Evolutionary conservation across 2,888 invertebrate genomes (phyloP).

Genomic region (Lasioglossum vierecki): DNA sequence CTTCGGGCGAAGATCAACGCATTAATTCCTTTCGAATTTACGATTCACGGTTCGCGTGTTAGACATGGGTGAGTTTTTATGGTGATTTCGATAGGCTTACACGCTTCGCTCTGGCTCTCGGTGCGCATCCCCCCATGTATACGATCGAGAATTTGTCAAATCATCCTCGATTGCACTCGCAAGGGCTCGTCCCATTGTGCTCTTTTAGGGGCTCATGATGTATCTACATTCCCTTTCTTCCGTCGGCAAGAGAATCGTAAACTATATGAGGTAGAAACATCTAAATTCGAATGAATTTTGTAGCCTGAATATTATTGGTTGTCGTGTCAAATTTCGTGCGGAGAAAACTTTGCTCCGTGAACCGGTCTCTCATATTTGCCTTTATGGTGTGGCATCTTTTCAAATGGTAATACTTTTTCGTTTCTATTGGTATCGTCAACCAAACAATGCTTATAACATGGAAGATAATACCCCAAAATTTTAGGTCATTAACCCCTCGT

Average conservation of each 20-base stretch:
- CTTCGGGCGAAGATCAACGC: constrained; percentile 27
- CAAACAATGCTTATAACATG: too few relatives aligned
- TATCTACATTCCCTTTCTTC: constrained; percentile 73
- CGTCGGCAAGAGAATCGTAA: constrained; percentile 76
- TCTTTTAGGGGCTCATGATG: constrained; percentile 69
- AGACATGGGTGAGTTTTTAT: constrained; percentile 72
- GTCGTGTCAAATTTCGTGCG: background rate
- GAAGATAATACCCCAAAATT: too few relatives aligned
- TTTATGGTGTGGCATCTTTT: background rate
- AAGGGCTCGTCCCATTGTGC: constrained; percentile 71
- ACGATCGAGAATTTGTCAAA: constrained; percentile 75
- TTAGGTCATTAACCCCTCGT: too few relatives aligned
- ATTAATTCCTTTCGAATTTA: constrained; percentile 67
- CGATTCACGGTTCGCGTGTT: constrained; percentile 53
- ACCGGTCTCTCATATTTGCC: background rate
- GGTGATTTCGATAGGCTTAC: constrained; percentile 75
- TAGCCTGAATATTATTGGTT: constrained; percentile 34
- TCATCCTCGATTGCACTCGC: constrained; percentile 74
- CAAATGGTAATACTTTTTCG: too few relatives aligned
- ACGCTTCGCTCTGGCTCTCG: constrained; percentile 49
- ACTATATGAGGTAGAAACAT: constrained; percentile 82
- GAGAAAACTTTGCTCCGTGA: background rate
- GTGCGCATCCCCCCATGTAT: constrained; percentile 47
- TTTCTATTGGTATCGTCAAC: too few relatives aligned
- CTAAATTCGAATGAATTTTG: constrained; percentile 73